A percentile compares a stretch with the other conserved stretches of the same genome.
Conservation (phyloP, 2,888 invertebrate genomes). For the Gnatocerus cornutus region DNA sequence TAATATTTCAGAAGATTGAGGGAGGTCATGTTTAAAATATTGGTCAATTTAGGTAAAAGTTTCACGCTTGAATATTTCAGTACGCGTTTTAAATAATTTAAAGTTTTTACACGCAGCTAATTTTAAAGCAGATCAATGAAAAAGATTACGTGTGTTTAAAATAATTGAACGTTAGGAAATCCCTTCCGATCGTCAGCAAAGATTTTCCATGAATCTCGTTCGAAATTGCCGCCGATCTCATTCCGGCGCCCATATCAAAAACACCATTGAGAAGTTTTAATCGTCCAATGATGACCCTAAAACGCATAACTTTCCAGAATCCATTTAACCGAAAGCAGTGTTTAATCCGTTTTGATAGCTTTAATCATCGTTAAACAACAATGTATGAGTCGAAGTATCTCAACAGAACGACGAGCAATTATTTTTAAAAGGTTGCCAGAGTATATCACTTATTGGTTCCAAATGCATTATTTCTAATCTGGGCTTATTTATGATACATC, state of each 20-base stretch:
- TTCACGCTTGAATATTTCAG: no score
- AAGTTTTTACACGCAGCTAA: no score
- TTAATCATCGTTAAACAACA: constrained; percentile 49
- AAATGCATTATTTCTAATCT: constrained; percentile 43
- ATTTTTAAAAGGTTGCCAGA: constrained; percentile 40
- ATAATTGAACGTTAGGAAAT: no score
- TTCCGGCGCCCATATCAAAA: constrained; percentile 18
- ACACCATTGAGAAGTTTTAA: constrained; percentile 21
- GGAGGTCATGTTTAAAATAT: constrained; percentile 7
- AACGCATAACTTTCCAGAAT: constrained; percentile 34
- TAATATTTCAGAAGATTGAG: background rate
- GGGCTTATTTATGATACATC: constrained; percentile 32
- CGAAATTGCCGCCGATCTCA: constrained; percentile 15
- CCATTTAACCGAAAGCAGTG: constrained; percentile 36
- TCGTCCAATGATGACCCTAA: constrained; percentile 23
- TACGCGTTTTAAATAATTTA: no score
- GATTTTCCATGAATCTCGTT: constrained; percentile 7
- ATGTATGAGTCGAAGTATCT: constrained; percentile 42
- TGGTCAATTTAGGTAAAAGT: background rate
- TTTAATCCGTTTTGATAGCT: constrained; percentile 40
- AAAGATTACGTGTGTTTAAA: no score
- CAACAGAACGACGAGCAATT: constrained; percentile 37
- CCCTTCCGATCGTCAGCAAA: no score
- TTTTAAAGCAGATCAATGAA: no score
- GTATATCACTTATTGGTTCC: constrained; percentile 44